Percentiles rank a stretch among this genome's conserved stretches.
These are phyloP conservation scores for Anarrhichthys ocellatus DNA, from an alignment of 2,113 vertebrate species.

Conservation along the genomic window DNA sequence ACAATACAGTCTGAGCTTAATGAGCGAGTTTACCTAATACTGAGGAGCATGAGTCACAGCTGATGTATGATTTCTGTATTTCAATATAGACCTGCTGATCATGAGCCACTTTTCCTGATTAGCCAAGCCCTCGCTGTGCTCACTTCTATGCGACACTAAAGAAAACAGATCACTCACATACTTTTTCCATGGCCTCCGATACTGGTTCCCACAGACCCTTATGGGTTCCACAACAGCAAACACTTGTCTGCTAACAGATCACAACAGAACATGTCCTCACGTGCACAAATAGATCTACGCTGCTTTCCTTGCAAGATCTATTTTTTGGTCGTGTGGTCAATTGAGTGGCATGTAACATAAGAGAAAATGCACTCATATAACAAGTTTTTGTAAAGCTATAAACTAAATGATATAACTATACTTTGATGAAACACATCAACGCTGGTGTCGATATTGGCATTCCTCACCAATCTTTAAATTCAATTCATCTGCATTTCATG, in stretches of 20 bases:
- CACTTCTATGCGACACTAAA: constrained; percentile 1
- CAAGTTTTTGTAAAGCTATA: no score
- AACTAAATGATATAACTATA: not conserved
- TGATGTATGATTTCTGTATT: constrained; percentile 59
- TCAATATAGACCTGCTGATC: constrained; percentile 51
- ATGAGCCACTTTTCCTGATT: constrained; percentile 48
- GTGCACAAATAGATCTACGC: not conserved
- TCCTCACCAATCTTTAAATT: not conserved
- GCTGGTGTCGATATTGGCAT: no score
- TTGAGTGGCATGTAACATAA: no score
- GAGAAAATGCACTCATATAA: no score
- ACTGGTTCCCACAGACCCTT: constrained; percentile 16
- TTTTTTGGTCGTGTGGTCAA: not conserved
- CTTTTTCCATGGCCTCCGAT: not conserved
- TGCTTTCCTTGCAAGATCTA: constrained; percentile 12
- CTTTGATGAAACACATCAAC: no score
- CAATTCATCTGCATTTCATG: not conserved
- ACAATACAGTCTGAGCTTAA: constrained; percentile 70
- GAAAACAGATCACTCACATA: constrained; percentile 6
- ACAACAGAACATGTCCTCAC: constrained; percentile 2
- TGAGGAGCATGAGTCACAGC: constrained; percentile 65
- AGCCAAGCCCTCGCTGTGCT: constrained; percentile 32
- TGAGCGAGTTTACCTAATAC: constrained; percentile 62
- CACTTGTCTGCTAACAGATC: constrained; percentile 3
- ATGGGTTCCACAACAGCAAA: constrained; percentile 23